Base-by-base conservation (phyloP, 2,113 vertebrate genomes). In the Barnardius zonarius region DNA sequence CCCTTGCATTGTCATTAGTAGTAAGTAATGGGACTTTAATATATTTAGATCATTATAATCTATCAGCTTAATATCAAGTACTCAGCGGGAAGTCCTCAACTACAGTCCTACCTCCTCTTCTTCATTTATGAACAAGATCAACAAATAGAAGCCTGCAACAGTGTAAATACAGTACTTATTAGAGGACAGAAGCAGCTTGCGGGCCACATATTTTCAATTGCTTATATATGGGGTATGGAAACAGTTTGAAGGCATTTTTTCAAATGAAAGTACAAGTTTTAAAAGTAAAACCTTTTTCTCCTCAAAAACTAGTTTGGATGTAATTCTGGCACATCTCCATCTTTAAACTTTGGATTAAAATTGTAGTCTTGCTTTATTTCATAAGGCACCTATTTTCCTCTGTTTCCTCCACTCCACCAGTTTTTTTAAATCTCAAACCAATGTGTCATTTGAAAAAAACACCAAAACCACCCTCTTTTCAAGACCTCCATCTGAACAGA, bases 11-110 rank as follows among this genome's bases (percentile, higher is more conserved):
- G 95, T 77, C 94, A 83, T 96, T 97, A 88, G 37, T 94, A 88
- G 93, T 95, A 97, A 96, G 82, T 91, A 96, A 91, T 92, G 70
- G 57, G 64, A 73, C 74, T 97, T 98, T 97, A 97, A 96, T 96
- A 92, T 88, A 78, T 97, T 96, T 97, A 78, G 93, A 95, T 95
- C 49, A 88, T 80, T 85, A 61, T 89, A 94, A 90, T 97, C 80
- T 67, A 74, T 97, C 93, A 89, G 55, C 68, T 96, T 96, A 93
- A 93, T 63, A 97, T 92, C 54, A 95, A 81, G 78, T 92, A 74
- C 66, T 96, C 93, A 95, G 92, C 17, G 11, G 87, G 92, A 88
- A 90, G 73, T 51, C 57, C 25, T 91, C 73, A 59, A 85, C 54
- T 46, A 63, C 55, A 61, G 51, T 79, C 54, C 54, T 81, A 86